Evolutionary conservation across 1,140 invertebrate species (phyloP).

Genomic region (Matsumurasca onukii): DNA sequence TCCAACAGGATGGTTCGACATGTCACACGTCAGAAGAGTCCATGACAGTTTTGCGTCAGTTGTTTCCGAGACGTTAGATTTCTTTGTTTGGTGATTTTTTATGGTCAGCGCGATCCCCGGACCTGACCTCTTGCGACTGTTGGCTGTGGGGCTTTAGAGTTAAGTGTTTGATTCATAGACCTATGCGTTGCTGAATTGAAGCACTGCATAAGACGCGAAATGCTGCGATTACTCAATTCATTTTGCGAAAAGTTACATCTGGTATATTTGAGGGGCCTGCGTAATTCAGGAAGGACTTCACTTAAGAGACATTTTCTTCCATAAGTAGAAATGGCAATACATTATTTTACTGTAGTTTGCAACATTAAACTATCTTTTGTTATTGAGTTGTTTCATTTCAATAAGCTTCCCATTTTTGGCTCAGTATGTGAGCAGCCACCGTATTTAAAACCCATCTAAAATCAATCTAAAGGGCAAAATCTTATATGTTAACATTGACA

Average conservation of each 20-base stretch:
- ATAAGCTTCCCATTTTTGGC: background rate
- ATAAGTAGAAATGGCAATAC: no score
- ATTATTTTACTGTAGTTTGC: slow-evolving; percentile 1
- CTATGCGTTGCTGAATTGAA: background rate
- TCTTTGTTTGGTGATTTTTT: background rate
- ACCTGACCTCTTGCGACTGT: slow-evolving; percentile 5
- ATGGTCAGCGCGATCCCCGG: background rate
- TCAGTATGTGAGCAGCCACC: no score
- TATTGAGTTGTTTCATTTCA: background rate
- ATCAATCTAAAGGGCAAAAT: no score
- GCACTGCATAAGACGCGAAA: background rate
- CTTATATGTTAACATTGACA: no score
- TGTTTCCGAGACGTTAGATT: slow-evolving; percentile 1
- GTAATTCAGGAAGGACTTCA: background rate
- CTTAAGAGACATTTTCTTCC: no score
- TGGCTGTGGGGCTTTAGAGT: slow-evolving; percentile 1
- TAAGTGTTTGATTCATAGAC: background rate
- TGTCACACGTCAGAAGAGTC: slow-evolving; percentile 1
- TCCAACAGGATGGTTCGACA: background rate
- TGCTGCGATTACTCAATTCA: background rate
- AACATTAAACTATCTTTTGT: no score
- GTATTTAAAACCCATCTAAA: no score
- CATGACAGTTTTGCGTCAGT: no score
- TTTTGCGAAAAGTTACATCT: background rate
- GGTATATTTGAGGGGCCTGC: background rate